These are phyloP conservation scores for Chaetodon trifasciatus DNA, from an alignment of 2,797 vertebrate genomes.

Conservation along the genomic window DNA sequence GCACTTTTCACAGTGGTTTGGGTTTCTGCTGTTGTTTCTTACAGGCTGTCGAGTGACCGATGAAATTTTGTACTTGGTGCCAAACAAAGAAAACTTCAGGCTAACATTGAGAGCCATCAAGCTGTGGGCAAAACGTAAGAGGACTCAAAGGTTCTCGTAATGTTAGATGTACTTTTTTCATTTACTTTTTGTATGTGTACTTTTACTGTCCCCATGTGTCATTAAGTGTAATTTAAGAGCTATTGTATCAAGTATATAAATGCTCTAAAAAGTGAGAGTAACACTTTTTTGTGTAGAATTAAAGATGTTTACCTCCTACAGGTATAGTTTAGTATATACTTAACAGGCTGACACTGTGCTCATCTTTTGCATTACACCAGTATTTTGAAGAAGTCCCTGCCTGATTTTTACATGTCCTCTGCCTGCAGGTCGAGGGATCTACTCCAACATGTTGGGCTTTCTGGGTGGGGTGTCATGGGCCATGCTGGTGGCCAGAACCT, in stretches of 20 bases:
- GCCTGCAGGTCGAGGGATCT: slow-evolving; percentile 96
- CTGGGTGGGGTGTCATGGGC: slow-evolving; percentile 99
- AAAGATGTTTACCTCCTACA: neutral
- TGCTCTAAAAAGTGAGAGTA: neutral
- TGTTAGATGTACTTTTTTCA: too few species aligned
- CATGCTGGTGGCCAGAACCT: slow-evolving; percentile 99
- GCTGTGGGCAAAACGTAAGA: slow-evolving; percentile 99
- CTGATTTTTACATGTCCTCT: slow-evolving; percentile 29
- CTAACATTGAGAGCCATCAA: slow-evolving; percentile 95
- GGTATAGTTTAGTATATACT: neutral
- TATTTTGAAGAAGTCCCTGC: neutral
- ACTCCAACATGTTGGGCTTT: slow-evolving; percentile 99
- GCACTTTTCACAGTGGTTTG: neutral
- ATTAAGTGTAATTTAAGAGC: neutral
- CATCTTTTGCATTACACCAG: neutral
- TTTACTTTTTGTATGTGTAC: neutral
- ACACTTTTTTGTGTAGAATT: neutral
- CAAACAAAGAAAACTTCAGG: slow-evolving; percentile 97
- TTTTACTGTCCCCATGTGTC: neutral
- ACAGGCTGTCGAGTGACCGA: slow-evolving; percentile 98
- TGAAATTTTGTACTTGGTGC: slow-evolving; percentile 97
- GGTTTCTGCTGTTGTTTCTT: neutral
- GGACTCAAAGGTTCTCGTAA: neutral
- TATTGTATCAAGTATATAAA: neutral
- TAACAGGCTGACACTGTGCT: neutral